A percentile compares a stretch with the other conserved stretches of the same genome.
Conservation (phyloP, 2,888 invertebrate species). For the Apamea anceps region DNA sequence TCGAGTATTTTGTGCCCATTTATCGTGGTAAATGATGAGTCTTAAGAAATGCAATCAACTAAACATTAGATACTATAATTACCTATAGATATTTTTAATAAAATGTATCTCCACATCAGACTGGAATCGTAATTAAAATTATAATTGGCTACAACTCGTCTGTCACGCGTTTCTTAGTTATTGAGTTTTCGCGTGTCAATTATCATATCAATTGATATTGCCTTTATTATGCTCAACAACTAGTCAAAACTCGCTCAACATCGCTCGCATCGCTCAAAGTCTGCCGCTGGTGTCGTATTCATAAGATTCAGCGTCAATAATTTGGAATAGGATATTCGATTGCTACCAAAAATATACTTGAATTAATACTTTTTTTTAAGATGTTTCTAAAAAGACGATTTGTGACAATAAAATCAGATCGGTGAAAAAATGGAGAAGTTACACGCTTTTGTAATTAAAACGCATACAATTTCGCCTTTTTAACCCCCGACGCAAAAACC, state of each 20-base stretch:
- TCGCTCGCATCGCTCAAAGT: too few species aligned
- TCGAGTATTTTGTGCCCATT: too few species aligned
- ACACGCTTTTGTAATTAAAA: not conserved
- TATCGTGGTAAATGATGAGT: too few species aligned
- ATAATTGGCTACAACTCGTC: not conserved
- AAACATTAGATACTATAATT: not conserved
- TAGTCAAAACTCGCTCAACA: not conserved
- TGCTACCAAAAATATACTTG: not conserved
- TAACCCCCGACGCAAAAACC: too few species aligned
- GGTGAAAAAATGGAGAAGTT: too few species aligned
- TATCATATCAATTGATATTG: not conserved
- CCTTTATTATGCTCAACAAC: not conserved
- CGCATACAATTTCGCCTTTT: not conserved
- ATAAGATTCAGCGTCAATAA: not conserved
- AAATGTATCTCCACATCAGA: not conserved
- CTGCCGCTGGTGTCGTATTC: not conserved
- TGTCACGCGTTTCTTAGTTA: not conserved
- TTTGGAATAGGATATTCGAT: not conserved
- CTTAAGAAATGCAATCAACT: not conserved
- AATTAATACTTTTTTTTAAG: not conserved
- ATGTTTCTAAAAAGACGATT: not conserved
- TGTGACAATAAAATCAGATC: not conserved
- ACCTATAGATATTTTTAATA: not conserved
- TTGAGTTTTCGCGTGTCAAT: constrained; percentile 11
- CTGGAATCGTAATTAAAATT: not conserved